Evolutionary conservation across 2,797 vertebrate genomes (phyloP).

Genomic region (Ambastaia sidthimunki): DNA sequence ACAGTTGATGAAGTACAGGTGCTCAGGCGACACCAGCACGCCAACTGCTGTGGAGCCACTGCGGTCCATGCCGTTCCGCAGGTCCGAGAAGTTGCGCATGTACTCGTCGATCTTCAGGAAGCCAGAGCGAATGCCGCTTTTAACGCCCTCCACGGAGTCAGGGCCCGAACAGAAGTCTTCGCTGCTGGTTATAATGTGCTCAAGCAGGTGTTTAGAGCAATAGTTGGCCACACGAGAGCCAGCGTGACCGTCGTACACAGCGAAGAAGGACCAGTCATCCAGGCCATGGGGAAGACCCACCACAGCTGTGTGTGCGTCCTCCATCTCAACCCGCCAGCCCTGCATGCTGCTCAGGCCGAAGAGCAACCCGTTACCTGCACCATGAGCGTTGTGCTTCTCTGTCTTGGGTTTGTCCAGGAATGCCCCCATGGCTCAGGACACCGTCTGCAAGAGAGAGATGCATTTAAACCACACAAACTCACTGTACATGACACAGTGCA

Average conservation of each 20-base stretch:
- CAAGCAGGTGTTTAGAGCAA: constrained; percentile 95
- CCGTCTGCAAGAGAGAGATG: constrained; percentile 70
- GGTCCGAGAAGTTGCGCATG: constrained; percentile 98
- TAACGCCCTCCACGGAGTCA: constrained; percentile 92
- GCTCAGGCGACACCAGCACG: constrained; percentile 92
- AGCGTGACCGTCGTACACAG: constrained; percentile 97
- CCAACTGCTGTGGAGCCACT: constrained; percentile 97
- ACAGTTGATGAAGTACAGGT: constrained; percentile 99
- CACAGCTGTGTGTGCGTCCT: constrained; percentile 97
- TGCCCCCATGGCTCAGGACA: constrained; percentile 94
- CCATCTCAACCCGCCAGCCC: constrained; percentile 99
- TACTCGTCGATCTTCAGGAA: constrained; percentile 99
- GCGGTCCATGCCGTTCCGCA: constrained; percentile 98
- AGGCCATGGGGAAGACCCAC: constrained; percentile 95
- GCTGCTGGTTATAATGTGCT: constrained; percentile 93
- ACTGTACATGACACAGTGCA: background rate
- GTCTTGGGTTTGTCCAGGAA: constrained; percentile 99
- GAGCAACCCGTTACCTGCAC: constrained; percentile 91
- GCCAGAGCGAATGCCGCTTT: constrained; percentile 95
- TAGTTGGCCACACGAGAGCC: constrained; percentile 98
- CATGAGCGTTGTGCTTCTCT: constrained; percentile 96
- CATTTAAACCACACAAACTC: background rate
- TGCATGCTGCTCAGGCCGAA: constrained; percentile 99
- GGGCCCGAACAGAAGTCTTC: constrained; percentile 86
- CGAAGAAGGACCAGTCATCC: constrained; percentile 98